A percentile compares a stretch with the other conserved stretches of the same genome.
phyloP scores from a whole-genome alignment of 2,797 vertebrate genomes.

The Emys orbicularis region DNA sequence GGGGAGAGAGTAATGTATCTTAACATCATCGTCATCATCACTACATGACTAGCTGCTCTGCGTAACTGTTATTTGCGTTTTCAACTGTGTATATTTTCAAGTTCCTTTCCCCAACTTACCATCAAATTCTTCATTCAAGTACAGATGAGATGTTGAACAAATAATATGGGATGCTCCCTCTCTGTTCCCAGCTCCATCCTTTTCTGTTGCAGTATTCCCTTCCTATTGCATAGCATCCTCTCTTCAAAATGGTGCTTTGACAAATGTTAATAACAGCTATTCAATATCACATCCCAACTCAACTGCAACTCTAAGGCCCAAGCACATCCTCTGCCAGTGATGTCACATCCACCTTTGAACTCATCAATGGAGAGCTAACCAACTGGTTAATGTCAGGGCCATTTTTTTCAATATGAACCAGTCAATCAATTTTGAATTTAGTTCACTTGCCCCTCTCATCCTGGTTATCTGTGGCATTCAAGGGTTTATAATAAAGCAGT shows the following conservation, averaged over 20 bases:
- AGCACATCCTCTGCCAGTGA: background rate
- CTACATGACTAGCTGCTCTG: fast-evolving
- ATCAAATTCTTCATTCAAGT: background rate
- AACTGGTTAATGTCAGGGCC: background rate
- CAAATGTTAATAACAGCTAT: background rate
- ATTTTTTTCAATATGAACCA: background rate
- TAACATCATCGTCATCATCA: background rate
- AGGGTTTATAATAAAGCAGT: background rate
- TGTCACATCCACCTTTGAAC: background rate
- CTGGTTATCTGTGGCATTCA: background rate
- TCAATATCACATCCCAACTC: background rate
- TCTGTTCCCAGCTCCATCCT: background rate
- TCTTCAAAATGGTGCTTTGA: background rate
- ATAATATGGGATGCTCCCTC: background rate
- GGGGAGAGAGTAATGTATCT: background rate
- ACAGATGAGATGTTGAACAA: background rate
- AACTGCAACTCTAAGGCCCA: background rate
- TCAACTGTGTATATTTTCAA: background rate
- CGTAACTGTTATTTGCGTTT: background rate
- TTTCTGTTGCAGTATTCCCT: background rate
- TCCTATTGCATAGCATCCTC: background rate
- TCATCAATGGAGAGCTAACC: background rate
- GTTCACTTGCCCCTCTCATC: background rate
- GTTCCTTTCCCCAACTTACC: background rate
- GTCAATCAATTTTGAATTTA: background rate